Conservation (phyloP, 2,797 vertebrate species). For the Sebastes trivittatus region DNA sequence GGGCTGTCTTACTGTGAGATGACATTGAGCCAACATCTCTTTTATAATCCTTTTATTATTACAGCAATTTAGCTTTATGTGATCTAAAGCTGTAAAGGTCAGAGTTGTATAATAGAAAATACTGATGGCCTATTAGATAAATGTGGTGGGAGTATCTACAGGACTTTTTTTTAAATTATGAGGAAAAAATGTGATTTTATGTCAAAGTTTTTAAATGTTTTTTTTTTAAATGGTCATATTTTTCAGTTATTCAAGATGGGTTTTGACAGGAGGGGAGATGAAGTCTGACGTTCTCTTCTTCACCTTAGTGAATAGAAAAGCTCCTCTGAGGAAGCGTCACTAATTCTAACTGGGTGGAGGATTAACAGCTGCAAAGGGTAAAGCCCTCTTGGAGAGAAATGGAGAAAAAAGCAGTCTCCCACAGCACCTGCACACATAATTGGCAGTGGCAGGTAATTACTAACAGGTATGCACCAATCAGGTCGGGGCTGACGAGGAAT, state of each 20-base stretch:
- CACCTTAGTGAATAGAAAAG: not conserved
- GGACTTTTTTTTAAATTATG: not conserved
- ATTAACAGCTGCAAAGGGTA: not conserved
- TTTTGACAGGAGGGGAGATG: not conserved
- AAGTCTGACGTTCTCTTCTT: not conserved
- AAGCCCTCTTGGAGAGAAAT: not conserved
- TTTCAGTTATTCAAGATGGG: not conserved
- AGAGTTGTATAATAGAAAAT: not conserved
- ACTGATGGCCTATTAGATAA: not conserved
- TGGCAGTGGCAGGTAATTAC: not conserved
- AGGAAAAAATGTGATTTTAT: not conserved
- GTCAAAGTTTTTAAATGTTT: not conserved
- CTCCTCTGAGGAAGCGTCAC: not conserved
- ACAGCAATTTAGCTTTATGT: not conserved
- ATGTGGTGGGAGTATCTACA: not conserved
- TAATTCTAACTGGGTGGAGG: not conserved
- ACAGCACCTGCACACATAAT: not conserved
- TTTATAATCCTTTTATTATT: not conserved
- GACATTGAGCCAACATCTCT: not conserved
- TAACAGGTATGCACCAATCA: not conserved
- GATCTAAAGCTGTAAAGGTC: not conserved
- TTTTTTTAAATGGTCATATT: not conserved
- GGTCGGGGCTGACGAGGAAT: not conserved
- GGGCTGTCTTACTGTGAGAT: not conserved
- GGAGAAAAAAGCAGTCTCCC: not conserved